Base-by-base conservation (phyloP, 1,140 invertebrate genomes). In the Theocolax elegans region DNA sequence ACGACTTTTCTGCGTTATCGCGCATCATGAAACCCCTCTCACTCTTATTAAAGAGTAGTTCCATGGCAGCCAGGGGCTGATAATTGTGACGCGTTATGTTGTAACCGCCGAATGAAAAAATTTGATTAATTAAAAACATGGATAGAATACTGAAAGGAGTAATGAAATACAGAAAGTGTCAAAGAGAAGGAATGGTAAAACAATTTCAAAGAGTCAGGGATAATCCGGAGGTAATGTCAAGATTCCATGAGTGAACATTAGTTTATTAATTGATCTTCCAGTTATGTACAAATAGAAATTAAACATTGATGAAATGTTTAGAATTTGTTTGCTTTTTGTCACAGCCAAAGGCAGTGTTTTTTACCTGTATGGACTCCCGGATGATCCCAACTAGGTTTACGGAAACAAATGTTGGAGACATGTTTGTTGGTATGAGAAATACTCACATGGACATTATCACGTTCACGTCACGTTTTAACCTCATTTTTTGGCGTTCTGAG, bases 301-400 rank as follows among this genome's bases (percentile, higher is more conserved):
- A 3, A 44, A 44, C 3, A 15, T 3, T 44, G 15, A n/a, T 53
- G 15, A 54, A 21, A 21, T 29, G 15, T 9, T 56, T 25, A 10
- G 19, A 13, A 56, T 35, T 35, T n/a, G 4, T 38, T 53, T 58
- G n/a, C 42, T 10, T 58, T 60, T 15, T 59, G 23, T 46, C 17
- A 19, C 84, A 98, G 94, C 97, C 97, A 8, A 95, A 95, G 89
- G 95, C 96, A 71, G 92, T 98, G 67, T 96, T 98, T 86, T 97
- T 98, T 85, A 97, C 95, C 17, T 98, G 97, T 85, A 98, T 98
- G 92, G 97, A 98, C 87, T 96, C 94, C 84, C 89, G 97, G 87
- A 96, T 98, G 92, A 93, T 98, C 75, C 95, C 96, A 21, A 96
- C 96, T 68, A 89, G 95, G 81, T 97, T 98, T 85, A 97, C 95